These are phyloP conservation scores for Nesospiza acunhae DNA, from an alignment of 2,113 vertebrate genomes.

Conservation along the genomic window DNA sequence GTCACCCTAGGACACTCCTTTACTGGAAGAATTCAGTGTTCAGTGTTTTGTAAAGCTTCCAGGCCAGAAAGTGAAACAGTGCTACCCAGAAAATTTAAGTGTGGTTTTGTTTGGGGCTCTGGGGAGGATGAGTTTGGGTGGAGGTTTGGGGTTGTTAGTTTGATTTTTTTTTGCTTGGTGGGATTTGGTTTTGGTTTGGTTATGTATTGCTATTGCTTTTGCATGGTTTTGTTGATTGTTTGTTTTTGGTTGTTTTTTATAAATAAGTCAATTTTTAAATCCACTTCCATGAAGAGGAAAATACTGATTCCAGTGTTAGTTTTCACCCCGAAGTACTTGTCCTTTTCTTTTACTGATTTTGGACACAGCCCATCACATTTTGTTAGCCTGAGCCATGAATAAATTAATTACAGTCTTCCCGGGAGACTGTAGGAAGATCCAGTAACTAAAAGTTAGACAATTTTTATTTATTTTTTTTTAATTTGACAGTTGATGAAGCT, in stretches of 20 bases:
- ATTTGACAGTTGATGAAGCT: background rate
- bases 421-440: background rate
- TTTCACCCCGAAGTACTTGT: background rate
- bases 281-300: background rate
- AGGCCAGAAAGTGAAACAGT: background rate
- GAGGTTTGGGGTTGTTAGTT: background rate
- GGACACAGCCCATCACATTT: background rate
- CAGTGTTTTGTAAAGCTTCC: background rate
- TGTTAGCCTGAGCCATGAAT: background rate
- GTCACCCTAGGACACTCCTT: background rate
- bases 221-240: background rate
- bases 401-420: background rate
- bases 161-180: background rate
- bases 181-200: accelerated
- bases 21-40: background rate
- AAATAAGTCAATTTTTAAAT: background rate
- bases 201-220: background rate
- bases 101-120: background rate
- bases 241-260: background rate
- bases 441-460: background rate
- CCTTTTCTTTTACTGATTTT: background rate
- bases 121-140: background rate
- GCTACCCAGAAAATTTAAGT: background rate
- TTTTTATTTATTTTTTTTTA: too few species aligned
- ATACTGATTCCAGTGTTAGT: accelerated